These are phyloP conservation scores for Cepaea nemoralis DNA, from an alignment of 1,140 invertebrate genomes.

Conservation along the genomic window DNA sequence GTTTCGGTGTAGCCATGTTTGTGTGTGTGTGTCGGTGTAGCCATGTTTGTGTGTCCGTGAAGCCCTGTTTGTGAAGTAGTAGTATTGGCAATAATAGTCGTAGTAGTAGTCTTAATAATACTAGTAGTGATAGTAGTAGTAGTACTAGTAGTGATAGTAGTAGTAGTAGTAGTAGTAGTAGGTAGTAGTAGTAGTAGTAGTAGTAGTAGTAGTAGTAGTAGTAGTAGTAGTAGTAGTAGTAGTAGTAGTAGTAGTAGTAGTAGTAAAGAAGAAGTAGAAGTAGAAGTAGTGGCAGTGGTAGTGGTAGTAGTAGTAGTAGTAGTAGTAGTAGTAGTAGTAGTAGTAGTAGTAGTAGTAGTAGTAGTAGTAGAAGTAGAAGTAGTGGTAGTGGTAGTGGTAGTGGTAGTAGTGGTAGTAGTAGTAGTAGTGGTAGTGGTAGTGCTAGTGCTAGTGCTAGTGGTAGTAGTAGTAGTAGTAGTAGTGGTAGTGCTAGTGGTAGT, in stretches of 20 bases:
- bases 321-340: no score
- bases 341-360: no score
- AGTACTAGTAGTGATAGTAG: constrained; percentile 2
- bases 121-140: neutral
- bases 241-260: neutral
- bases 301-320: neutral
- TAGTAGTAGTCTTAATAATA: neutral
- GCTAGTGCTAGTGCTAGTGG: no score
- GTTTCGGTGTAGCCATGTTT: no score
- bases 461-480: constrained; percentile 1
- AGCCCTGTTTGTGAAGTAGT: no score
- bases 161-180: neutral
- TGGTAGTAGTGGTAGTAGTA: no score
- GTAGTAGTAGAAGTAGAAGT: no score
- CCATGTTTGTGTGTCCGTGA: no score
- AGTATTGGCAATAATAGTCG: neutral
- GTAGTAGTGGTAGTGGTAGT: no score
- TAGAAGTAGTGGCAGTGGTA: neutral
- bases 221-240: constrained; percentile 3
- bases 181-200: neutral
- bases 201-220: constrained; percentile 7
- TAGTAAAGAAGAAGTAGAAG: neutral
- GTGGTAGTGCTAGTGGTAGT: neutral
- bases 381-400: no score
- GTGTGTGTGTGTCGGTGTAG: no score